Conservation (phyloP, 2,888 invertebrate species). For the Scaptomyza tumidula region DNA sequence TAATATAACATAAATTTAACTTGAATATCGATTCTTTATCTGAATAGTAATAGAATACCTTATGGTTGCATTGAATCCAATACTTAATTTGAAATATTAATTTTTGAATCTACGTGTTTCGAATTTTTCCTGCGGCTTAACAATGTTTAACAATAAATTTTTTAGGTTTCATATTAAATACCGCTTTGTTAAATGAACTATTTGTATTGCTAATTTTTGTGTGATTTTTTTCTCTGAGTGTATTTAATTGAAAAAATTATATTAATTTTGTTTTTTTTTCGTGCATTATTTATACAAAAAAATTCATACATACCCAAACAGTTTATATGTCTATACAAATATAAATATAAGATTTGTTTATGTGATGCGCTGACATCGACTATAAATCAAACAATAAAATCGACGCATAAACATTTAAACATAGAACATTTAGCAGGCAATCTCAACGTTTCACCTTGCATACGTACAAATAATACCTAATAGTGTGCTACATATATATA, state of each 20-base stretch:
- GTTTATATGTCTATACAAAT: neutral
- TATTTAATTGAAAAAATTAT: conserved; percentile 11
- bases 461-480: conserved; percentile 14
- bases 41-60: no score
- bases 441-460: conserved; percentile 31
- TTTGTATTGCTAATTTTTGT: no score
- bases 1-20: no score
- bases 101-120: no score
- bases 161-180: no score
- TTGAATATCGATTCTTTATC: no score
- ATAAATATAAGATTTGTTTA: conserved; percentile 29
- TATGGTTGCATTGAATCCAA: no score
- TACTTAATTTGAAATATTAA: no score
- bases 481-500: neutral
- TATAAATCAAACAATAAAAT: conserved; percentile 37
- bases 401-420: conserved; percentile 44
- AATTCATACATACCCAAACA: neutral
- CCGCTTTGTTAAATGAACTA: no score
- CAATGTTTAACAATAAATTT: no score
- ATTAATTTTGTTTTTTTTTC: neutral
- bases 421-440: conserved; percentile 22
- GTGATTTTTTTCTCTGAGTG: neutral
- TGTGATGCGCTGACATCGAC: conserved; percentile 25
- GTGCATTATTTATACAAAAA: conserved; percentile 1
- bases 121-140: no score